Conservation (phyloP, 2,888 invertebrate genomes). For the Parthenolecanium corni region DNA sequence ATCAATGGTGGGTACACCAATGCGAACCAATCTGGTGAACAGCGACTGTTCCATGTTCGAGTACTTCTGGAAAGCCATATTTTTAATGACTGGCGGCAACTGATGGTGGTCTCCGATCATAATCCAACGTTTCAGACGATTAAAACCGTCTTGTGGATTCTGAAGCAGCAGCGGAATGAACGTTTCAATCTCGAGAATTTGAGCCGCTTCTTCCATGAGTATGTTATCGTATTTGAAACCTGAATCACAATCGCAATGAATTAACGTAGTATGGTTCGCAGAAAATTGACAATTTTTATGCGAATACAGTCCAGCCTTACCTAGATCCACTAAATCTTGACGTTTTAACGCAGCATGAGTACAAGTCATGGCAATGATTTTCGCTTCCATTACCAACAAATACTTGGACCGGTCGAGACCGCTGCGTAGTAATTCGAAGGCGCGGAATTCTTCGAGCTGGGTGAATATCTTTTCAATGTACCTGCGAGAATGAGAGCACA, state of each 20-base stretch:
- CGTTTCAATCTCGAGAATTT: constrained; percentile 98
- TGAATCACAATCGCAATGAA: constrained; percentile 35
- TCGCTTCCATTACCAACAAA: constrained; percentile 93
- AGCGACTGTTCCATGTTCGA: constrained; percentile 99
- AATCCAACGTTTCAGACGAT: constrained; percentile 95
- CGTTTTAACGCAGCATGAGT: constrained; percentile 97
- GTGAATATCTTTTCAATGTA: constrained; percentile 92
- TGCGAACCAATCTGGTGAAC: constrained; percentile 87
- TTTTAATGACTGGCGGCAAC: constrained; percentile 97
- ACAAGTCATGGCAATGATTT: constrained; percentile 99
- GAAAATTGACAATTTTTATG: no score
- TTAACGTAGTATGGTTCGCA: neutral
- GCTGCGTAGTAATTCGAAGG: constrained; percentile 89
- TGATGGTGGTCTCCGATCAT: constrained; percentile 99
- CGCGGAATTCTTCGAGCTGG: constrained; percentile 93
- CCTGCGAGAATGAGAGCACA: constrained; percentile 38
- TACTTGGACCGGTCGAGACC: constrained; percentile 94
- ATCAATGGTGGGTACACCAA: constrained; percentile 95
- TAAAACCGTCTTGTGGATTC: constrained; percentile 92
- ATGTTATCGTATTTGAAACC: constrained; percentile 98
- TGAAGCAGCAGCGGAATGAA: constrained; percentile 97
- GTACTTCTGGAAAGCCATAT: constrained; percentile 99
- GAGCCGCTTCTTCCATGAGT: constrained; percentile 97
- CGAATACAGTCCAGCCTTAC: constrained; percentile 40
- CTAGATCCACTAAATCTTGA: constrained; percentile 87